Percentiles rank a stretch among this genome's conserved stretches.
phyloP scores from a whole-genome alignment of 1,140 invertebrate genomes.

The Anastatus disparis region DNA sequence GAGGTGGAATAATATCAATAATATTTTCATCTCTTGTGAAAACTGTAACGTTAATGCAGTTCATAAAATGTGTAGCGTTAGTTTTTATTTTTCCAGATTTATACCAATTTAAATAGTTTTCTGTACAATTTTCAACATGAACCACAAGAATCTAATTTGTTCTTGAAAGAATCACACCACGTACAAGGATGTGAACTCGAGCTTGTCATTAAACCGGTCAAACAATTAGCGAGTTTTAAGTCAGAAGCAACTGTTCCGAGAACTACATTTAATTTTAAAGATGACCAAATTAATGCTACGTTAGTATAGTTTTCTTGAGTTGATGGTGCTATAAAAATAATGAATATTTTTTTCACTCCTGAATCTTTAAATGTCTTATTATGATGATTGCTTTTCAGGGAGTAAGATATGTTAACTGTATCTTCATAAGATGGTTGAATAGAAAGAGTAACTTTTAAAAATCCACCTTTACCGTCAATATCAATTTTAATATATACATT shows the following conservation, averaged over 20 bases:
- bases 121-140: neutral
- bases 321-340: neutral
- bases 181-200: neutral
- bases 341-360: neutral
- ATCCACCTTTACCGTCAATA: neutral
- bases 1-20: no score
- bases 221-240: neutral
- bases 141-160: neutral
- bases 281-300: neutral
- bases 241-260: neutral
- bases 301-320: neutral
- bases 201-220: neutral
- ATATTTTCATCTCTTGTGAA: neutral
- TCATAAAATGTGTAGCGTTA: neutral
- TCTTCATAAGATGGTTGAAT: neutral
- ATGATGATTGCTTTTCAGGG: no score
- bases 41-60: neutral
- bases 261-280: neutral
- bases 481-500: neutral
- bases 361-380: neutral
- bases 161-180: neutral
- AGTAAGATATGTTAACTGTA: no score
- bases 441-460: neutral
- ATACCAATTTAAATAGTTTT: neutral
- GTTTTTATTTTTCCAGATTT: neutral